Base-by-base conservation (phyloP, 2,797 vertebrate species). In the Eremophila alpestris region DNA sequence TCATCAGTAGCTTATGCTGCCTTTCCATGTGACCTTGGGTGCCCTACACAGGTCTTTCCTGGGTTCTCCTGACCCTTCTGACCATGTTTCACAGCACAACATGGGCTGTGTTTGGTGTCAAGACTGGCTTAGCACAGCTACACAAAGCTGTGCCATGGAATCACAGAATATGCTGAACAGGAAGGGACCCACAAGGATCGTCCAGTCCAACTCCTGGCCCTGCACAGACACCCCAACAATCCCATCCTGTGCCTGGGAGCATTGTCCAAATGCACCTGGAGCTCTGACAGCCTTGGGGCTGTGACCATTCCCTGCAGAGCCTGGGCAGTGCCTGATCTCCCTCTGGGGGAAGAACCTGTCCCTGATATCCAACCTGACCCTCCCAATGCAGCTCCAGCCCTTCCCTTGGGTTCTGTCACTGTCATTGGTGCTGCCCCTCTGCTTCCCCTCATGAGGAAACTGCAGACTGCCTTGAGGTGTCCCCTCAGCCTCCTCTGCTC, bases 241-340 rank as follows among this genome's bases (percentile, higher is more conserved):
- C 13, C 52, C 30, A 40, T 3, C 26, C 46, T 29, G 26, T 20
- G 9, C n/a, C 40, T 65, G 18, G 0, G 24, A 58, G 40, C 0
- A 0, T 1, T 71, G 45, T 59, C 18, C 45, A 71, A 52, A 13
- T 0, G 0, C 13, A 59, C 26, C 40, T 32, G 18, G 45, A 45
- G 64, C 51, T 70, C 38, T 64, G 58, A 3, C 21, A 71, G 40
- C 51, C 65, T 7, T 24, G 16, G 18, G 6, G 18, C 40, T 0
- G 1, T 36, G 45, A 0, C 26, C 34, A 36, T 34, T 78, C 34
- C 22, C 45, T 23, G 65, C 26, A 16, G 16, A 71, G n/a, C 29
- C 58, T 40, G 64, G 0, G 0, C 45, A 58, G 23, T 64, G 29
- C 16, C 18, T 17, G 17, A 43, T 43, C 41, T 43, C 17, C 10